phyloP scores from a whole-genome alignment of 2,113 vertebrate species.

The Phycodurus eques region DNA sequence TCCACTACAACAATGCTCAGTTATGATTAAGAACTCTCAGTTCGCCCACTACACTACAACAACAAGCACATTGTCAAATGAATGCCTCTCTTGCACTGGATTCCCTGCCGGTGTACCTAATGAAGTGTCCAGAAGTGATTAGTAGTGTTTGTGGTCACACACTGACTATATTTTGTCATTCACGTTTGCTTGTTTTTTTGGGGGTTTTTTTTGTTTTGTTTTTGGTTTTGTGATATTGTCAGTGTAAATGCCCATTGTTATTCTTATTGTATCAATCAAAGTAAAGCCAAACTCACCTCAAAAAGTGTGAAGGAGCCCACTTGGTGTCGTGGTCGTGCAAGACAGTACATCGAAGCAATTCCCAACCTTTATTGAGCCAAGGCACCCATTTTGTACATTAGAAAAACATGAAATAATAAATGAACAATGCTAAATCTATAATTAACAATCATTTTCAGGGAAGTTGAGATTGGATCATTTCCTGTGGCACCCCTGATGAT shows the following conservation, averaged over 20 bases:
- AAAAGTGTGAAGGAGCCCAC: slow-evolving; percentile 63
- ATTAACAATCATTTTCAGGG: too few relatives aligned
- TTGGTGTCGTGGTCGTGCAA: background rate
- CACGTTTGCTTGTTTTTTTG: slow-evolving; percentile 26
- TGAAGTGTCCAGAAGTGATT: background rate
- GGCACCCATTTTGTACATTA: background rate
- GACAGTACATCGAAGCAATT: background rate
- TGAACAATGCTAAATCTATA: too few relatives aligned
- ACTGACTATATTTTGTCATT: slow-evolving; percentile 13
- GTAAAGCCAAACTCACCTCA: slow-evolving; percentile 69
- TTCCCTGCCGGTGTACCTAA: background rate
- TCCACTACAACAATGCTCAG: background rate
- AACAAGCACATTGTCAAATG: background rate
- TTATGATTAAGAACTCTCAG: background rate
- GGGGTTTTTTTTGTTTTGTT: slow-evolving; percentile 28
- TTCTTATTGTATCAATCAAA: slow-evolving; percentile 58
- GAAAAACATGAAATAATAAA: too few relatives aligned
- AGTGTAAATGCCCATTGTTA: slow-evolving; percentile 73
- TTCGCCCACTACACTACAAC: background rate
- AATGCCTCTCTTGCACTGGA: too few relatives aligned
- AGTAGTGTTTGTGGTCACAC: slow-evolving; percentile 41
- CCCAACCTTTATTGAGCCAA: background rate
- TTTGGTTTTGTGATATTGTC: slow-evolving; percentile 51
- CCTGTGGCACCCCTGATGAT: too few relatives aligned
- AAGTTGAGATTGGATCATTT: too few relatives aligned